Conservation (phyloP, 2,888 invertebrate species). For the Drosophila multiciliata region DNA sequence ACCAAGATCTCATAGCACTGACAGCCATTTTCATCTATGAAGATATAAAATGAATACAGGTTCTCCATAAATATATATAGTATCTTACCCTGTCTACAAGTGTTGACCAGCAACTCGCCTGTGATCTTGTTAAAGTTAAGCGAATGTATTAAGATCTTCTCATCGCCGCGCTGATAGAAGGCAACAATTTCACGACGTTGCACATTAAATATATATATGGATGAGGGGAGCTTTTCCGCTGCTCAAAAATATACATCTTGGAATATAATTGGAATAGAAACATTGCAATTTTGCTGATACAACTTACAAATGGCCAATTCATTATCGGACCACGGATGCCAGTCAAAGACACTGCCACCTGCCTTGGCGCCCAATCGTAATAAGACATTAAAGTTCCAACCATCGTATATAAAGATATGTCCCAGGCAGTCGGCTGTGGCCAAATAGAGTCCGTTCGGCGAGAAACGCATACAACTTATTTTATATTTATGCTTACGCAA, state of each 20-base stretch:
- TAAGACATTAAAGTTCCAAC: constrained; percentile 61
- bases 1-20: constrained; percentile 79
- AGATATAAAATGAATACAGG: not conserved
- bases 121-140: constrained; percentile 84
- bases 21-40: constrained; percentile 61
- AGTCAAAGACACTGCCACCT: constrained; percentile 80
- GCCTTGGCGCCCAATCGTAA: constrained; percentile 63
- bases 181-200: constrained; percentile 80
- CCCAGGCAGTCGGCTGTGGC: constrained; percentile 80
- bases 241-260: constrained; percentile 3
- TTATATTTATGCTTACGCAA: constrained; percentile 64
- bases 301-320: constrained; percentile 83
- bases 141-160: constrained; percentile 76
- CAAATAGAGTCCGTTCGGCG: constrained; percentile 79
- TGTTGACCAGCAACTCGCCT: constrained; percentile 84
- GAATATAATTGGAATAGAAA: not conserved
- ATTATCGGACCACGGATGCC: constrained; percentile 85
- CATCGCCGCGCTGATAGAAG: constrained; percentile 79
- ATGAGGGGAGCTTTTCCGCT: constrained; percentile 81
- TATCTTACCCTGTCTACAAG: constrained; percentile 64
- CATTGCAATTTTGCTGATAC: not conserved
- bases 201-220: constrained; percentile 80
- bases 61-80: not conserved
- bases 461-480: constrained; percentile 78
- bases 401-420: constrained; percentile 75